Evolutionary conservation across 2,113 vertebrate genomes (phyloP).

Genomic region (Pycnonotus jocosus): DNA sequence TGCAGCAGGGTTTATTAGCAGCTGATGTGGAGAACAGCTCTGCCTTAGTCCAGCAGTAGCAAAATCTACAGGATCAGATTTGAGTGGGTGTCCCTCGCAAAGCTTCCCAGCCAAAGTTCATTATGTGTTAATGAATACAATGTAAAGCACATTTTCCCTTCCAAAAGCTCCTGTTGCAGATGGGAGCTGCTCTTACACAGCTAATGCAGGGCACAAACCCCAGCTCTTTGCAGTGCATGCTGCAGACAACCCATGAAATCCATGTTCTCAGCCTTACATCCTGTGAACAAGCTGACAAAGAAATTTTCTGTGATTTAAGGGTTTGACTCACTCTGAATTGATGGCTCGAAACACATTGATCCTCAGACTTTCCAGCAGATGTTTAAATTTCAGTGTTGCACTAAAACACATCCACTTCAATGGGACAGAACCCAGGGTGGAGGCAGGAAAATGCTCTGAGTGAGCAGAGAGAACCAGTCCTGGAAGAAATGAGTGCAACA

Average conservation of each 20-base stretch:
- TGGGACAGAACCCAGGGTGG: fast-evolving
- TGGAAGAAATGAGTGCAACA: background rate
- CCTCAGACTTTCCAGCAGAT: background rate
- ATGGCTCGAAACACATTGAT: background rate
- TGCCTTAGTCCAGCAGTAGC: background rate
- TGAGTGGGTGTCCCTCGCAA: background rate
- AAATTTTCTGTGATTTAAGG: background rate
- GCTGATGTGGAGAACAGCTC: background rate
- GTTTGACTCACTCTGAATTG: background rate
- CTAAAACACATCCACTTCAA: background rate
- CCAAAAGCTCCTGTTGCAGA: background rate
- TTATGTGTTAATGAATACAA: background rate
- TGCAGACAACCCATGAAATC: background rate
- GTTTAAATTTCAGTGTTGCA: background rate
- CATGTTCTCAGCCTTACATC: background rate
- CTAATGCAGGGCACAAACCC: background rate
- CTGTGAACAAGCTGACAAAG: background rate
- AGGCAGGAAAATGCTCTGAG: background rate
- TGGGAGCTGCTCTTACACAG: background rate
- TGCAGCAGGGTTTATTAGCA: background rate
- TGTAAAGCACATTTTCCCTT: background rate
- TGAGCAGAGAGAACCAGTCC: background rate
- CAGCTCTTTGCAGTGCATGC: background rate
- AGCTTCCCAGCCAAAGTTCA: background rate
- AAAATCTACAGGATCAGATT: background rate